These are phyloP conservation scores for Palythoa grandis DNA, from an alignment of 92 coral and sea anemone genomes.

Conservation along the genomic window DNA sequence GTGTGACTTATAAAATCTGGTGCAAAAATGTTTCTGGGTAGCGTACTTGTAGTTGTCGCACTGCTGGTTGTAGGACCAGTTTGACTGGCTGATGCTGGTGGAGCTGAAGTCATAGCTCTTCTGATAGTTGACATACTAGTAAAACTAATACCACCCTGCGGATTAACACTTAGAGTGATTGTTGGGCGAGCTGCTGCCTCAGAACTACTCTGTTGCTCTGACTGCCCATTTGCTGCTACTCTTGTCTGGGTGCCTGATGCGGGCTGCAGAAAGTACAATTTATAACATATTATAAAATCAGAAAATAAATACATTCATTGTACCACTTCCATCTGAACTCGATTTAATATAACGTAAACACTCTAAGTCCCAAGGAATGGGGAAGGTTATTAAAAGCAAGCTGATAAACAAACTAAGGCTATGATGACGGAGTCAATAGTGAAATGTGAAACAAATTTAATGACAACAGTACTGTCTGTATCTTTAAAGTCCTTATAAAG, in stretches of 20 bases:
- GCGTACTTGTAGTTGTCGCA: constrained; percentile 36
- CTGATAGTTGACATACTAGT: constrained; percentile 76
- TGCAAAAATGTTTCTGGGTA: constrained; percentile 43
- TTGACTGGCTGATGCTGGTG: constrained; percentile 49
- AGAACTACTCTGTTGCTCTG: constrained; percentile 16
- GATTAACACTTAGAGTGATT: constrained; percentile 71
- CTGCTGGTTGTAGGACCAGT: constrained; percentile 42
- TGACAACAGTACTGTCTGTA: too few relatives aligned
- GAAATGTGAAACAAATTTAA: too few relatives aligned
- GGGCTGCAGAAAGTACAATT: not conserved
- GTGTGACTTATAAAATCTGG: constrained; percentile 51
- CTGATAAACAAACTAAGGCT: too few relatives aligned
- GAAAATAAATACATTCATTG: too few relatives aligned
- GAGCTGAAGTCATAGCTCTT: constrained; percentile 46
- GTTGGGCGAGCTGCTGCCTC: constrained; percentile 23
- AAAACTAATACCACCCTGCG: constrained; percentile 77
- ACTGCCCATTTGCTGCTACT: constrained; percentile 6
- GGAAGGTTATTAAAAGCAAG: too few relatives aligned
- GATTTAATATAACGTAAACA: too few relatives aligned
- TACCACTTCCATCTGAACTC: too few relatives aligned
- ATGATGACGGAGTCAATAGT: too few relatives aligned
- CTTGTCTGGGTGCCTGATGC: constrained; percentile 12
- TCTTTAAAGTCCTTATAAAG: too few relatives aligned
- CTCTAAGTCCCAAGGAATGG: too few relatives aligned
- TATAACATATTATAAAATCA: not conserved